Base-by-base conservation (phyloP, 1,140 invertebrate species). In the Scaptodrosophila lebanonensis region DNA sequence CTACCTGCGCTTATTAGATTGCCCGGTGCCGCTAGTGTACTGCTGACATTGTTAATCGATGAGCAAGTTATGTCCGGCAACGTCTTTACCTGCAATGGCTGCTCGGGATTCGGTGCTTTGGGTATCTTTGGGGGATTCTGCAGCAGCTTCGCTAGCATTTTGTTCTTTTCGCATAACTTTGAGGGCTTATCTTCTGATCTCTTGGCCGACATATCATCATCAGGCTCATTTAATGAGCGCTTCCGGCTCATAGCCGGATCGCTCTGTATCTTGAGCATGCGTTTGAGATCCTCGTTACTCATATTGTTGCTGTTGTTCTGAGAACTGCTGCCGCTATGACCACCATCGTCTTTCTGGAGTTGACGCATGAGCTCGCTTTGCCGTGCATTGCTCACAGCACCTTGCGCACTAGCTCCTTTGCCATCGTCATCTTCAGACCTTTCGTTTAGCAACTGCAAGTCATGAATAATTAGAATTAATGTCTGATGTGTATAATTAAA, bases 71-170 rank as follows among this genome's bases (percentile, higher is more conserved):
- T 88, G 91, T 91, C 86, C 90, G 89, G 88, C 89, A 91, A 45
- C 9, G 68, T 84, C 43, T 87, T 87, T 36, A 87, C 83, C 13
- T 89, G 88, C 56, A 92, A 89, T 53, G 92, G 89, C 43, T 90
- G 90, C 61, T 92, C 91, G 48, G 93, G 91, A 30, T 93, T 91
- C 39, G 92, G 91, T 27, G 91, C 90, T 52, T 83, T 82, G 25
- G 79, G 83, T 49, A 66, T 44, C n/a, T 92, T 90, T 42, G 93
- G 92, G 66, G 93, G 91, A 82, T 93, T 93, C 7, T 94, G 93
- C 69, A 97, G 87, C 48, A 97, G 86, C 35, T 92, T 92, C 7
- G 95, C 95, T 57, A 97, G 88, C 91, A 97, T 95, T 69, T 93
- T 93, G 87, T 98, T 98, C 72, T 92, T 93, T 84, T 94, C 91